Conservation (phyloP, 2,797 vertebrate genomes). For the Pteropus rufus region DNA sequence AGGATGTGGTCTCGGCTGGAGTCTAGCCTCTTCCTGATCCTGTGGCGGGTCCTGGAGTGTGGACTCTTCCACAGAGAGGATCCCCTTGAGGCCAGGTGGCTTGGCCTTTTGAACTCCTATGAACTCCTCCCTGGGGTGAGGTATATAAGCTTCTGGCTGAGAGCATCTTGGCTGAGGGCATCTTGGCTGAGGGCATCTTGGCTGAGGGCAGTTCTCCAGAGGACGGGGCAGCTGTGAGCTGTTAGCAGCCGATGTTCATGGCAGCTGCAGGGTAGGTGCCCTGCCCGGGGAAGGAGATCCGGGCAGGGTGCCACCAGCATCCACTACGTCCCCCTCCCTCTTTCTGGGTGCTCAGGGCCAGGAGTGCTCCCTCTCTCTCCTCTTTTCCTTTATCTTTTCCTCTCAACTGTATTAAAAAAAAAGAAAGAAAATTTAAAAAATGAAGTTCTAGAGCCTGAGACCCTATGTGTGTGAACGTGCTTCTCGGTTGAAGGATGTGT, state of each 20-base stretch:
- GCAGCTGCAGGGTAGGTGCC: no score
- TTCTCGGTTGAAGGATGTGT: neutral
- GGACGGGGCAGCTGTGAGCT: neutral
- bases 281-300: fast-evolving
- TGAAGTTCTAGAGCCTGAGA: neutral
- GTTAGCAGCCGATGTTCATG: neutral
- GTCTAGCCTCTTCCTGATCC: neutral
- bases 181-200: neutral
- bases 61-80: no score
- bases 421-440: neutral
- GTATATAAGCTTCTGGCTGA: neutral
- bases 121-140: neutral
- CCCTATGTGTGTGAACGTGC: no score
- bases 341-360: neutral
- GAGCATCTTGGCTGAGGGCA: neutral
- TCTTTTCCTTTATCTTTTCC: neutral
- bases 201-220: neutral
- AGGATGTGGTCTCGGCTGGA: neutral
- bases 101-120: neutral
- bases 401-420: neutral
- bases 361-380: neutral
- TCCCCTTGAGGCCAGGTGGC: no score
- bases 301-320: no score
- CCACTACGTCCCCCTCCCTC: fast-evolving
- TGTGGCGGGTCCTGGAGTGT: neutral